Evolutionary conservation across 37 sponge, comb jelly and placozoan genomes (phyloP).

Genomic region (Agelas oroides): DNA sequence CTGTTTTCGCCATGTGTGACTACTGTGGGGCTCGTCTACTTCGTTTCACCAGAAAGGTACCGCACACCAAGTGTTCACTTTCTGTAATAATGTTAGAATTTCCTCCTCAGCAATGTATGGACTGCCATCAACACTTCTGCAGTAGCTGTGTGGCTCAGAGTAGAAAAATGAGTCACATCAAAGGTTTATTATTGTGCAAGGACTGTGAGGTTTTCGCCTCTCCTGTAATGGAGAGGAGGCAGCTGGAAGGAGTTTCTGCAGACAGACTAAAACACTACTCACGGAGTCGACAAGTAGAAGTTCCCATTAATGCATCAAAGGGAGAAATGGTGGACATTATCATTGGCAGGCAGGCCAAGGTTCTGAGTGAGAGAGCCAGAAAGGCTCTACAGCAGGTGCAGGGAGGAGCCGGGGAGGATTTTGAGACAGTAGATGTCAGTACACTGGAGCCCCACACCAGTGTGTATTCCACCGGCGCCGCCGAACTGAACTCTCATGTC

Average conservation of each 20-base stretch:
- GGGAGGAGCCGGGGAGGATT: background rate
- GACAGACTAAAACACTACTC: conserved; percentile 35
- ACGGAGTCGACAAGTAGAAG: background rate
- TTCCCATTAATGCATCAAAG: background rate
- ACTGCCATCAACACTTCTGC: conserved; percentile 36
- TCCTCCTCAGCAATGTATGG: conserved; percentile 2
- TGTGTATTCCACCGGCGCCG: background rate
- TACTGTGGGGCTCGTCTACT: background rate
- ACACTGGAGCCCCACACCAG: background rate
- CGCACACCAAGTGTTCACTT: no score
- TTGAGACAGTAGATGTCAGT: background rate
- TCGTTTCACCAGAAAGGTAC: background rate
- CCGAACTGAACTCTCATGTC: background rate
- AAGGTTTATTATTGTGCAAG: background rate
- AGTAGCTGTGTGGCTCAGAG: conserved; percentile 1
- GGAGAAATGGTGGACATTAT: conserved; percentile 37
- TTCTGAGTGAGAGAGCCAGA: conserved; percentile 21
- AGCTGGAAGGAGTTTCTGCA: conserved; percentile 15
- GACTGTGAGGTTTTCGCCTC: conserved; percentile 16
- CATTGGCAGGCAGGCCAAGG: conserved; percentile 44
- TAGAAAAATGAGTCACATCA: background rate
- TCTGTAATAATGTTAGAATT: background rate
- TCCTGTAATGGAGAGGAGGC: conserved; percentile 44
- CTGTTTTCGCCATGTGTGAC: background rate
- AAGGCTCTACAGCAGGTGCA: conserved; percentile 20